Conservation (phyloP, 2,888 invertebrate species). For the Drosophila antonietae region DNA sequence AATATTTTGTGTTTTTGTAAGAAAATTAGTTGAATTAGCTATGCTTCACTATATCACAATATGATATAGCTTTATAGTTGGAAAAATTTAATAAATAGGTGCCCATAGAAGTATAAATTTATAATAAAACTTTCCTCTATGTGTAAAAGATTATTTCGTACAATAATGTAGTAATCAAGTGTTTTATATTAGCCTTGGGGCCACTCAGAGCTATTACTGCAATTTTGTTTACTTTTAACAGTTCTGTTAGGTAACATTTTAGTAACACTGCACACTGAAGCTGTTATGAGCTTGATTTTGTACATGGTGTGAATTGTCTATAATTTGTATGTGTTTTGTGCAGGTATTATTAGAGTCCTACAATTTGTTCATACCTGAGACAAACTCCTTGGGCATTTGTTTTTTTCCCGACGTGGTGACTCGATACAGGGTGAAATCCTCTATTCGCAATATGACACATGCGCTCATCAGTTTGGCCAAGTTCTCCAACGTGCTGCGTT, state of each 20-base stretch:
- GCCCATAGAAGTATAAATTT: neutral
- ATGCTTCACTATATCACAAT: neutral
- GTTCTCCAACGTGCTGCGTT: slow-evolving; percentile 88
- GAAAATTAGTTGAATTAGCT: neutral
- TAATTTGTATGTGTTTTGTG: neutral
- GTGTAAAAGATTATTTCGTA: neutral
- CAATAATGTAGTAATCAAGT: neutral
- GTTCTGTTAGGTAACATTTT: neutral
- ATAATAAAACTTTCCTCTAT: neutral
- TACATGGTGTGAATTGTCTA: slow-evolving; percentile 1
- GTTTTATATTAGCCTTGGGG: neutral
- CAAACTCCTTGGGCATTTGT: slow-evolving; percentile 91
- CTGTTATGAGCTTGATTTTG: neutral
- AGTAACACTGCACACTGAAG: neutral
- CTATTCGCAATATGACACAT: slow-evolving; percentile 94
- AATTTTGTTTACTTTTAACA: neutral
- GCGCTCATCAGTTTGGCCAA: slow-evolving; percentile 95
- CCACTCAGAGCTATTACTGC: neutral
- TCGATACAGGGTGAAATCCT: slow-evolving; percentile 95
- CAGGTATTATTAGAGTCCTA: neutral
- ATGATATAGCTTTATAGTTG: neutral
- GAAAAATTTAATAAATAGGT: neutral
- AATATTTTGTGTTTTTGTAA: no score
- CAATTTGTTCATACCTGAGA: slow-evolving; percentile 86
- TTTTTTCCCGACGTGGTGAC: slow-evolving; percentile 92